A percentile compares a stretch with the other conserved stretches of the same genome.
phyloP scores from a whole-genome alignment of 2,113 vertebrate genomes.

The Ursus arctos region DNA sequence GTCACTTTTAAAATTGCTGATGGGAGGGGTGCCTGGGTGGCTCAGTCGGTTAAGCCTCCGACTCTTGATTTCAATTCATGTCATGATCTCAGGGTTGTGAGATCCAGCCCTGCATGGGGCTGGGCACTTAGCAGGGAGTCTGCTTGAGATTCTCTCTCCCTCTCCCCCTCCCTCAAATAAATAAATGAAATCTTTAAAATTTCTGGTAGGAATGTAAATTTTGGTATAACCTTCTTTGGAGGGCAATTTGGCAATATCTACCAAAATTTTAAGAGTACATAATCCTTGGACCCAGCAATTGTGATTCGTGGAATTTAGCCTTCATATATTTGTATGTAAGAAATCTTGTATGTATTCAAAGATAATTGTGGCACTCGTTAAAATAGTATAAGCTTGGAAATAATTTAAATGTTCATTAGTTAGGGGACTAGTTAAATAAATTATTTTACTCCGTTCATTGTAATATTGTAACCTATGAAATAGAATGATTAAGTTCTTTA shows the following conservation, averaged over 20 bases:
- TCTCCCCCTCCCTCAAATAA: not conserved
- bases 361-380: not conserved
- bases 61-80: not conserved
- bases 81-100: not conserved
- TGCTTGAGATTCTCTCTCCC: not conserved
- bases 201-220: slow-evolving; percentile 17
- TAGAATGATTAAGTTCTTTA: slow-evolving; percentile 26
- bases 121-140: not conserved
- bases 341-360: slow-evolving; percentile 1
- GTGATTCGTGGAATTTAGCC: slow-evolving; percentile 1
- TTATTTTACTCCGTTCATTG: not conserved
- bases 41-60: not conserved
- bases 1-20: not conserved
- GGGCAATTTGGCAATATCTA: not conserved
- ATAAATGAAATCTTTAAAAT: not conserved
- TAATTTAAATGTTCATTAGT: slow-evolving; percentile 35
- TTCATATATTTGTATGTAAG: slow-evolving; percentile 42
- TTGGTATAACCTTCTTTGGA: not conserved
- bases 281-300: not conserved
- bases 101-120: not conserved
- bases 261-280: not conserved
- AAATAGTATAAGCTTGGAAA: slow-evolving; percentile 19
- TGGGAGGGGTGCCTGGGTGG: not conserved
- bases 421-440: slow-evolving; percentile 1
- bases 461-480: not conserved